These are phyloP conservation scores for Tetropium fuscum DNA, from an alignment of 2,888 invertebrate genomes.

Conservation along the genomic window DNA sequence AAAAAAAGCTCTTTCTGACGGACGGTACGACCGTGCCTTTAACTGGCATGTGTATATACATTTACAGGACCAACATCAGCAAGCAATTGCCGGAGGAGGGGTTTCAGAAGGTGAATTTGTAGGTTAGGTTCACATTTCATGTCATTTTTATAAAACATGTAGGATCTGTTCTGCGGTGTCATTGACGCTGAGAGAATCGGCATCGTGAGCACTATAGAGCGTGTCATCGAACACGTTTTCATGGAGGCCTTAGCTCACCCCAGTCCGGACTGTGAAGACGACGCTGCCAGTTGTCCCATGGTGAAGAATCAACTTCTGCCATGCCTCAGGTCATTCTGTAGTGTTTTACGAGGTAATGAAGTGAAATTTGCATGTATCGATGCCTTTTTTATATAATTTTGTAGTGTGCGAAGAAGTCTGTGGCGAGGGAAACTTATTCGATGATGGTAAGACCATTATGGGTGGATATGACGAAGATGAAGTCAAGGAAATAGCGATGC, in stretches of 20 bases:
- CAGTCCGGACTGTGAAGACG: constrained; percentile 83
- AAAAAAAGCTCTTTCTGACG: constrained; percentile 86
- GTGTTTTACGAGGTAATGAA: constrained; percentile 81
- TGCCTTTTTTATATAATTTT: constrained; percentile 25
- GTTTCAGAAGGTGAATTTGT: constrained; percentile 79
- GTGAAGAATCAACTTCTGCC: constrained; percentile 87
- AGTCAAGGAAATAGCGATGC: constrained; percentile 77
- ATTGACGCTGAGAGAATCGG: constrained; percentile 84
- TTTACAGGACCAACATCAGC: constrained; percentile 84
- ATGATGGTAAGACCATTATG: constrained; percentile 76
- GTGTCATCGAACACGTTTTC: constrained; percentile 89
- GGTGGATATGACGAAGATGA: constrained; percentile 71
- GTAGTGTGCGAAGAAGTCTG: constrained; percentile 88
- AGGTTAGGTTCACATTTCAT: background rate
- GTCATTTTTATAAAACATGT: too few species aligned
- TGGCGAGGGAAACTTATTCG: constrained; percentile 81
- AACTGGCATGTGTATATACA: constrained; percentile 86
- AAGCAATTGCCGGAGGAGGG: constrained; percentile 92
- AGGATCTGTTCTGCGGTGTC: constrained; percentile 78
- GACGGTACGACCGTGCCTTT: constrained; percentile 87
- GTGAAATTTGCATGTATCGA: background rate
- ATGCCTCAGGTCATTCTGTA: constrained; percentile 87
- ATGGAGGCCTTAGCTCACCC: constrained; percentile 91
- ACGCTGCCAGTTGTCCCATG: constrained; percentile 81
- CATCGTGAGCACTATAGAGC: constrained; percentile 87